A percentile compares a stretch with the other conserved stretches of the same genome.
Evolutionary conservation across 2,113 vertebrate genomes (phyloP).

Genomic region (Lagopus muta): DNA sequence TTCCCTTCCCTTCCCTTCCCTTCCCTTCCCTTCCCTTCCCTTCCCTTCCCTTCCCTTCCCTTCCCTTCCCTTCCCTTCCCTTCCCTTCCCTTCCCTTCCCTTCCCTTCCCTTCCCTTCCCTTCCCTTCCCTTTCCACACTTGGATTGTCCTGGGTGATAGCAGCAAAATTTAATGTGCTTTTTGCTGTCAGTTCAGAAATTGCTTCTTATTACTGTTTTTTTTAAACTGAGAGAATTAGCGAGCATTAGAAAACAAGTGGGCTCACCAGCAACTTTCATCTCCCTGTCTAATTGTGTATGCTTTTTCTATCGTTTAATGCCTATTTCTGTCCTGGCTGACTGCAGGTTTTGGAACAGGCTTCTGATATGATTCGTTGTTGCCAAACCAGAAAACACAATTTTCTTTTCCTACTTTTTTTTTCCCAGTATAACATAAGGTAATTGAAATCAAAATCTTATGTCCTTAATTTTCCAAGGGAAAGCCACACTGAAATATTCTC

Average conservation of each 20-base stretch:
- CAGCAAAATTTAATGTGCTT: background rate
- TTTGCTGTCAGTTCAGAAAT: background rate
- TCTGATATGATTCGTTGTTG: background rate
- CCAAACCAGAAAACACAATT: background rate
- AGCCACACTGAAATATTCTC: background rate
- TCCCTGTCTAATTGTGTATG: background rate
- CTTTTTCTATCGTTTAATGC: background rate
- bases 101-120: no score
- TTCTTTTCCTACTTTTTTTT: background rate
- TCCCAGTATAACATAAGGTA: background rate
- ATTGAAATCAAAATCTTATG: background rate
- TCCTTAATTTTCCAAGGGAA: conserved; percentile 12
- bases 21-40: background rate
- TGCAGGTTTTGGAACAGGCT: background rate
- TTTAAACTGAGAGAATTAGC: background rate
- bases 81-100: background rate
- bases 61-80: no score
- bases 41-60: background rate
- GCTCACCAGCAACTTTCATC: background rate
- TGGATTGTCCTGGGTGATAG: background rate
- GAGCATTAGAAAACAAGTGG: background rate
- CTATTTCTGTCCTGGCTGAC: background rate
- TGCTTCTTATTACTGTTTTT: background rate
- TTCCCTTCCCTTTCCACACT: background rate
- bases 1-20: no score